Base-by-base conservation (phyloP, 2,797 vertebrate species). In the Girardinus metallicus region DNA sequence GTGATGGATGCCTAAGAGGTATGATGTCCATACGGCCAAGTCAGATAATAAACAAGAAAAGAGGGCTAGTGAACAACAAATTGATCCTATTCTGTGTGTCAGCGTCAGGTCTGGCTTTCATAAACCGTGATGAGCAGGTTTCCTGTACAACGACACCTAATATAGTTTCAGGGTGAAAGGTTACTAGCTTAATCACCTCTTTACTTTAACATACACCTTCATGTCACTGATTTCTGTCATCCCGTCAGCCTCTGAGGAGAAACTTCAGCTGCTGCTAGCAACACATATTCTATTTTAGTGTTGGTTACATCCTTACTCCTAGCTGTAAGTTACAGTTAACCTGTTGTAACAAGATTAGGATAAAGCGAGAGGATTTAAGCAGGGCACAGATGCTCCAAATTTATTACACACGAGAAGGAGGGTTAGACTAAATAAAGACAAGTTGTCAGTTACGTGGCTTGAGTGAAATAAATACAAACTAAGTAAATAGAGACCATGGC, bases 271-370 rank as follows among this genome's bases (percentile, higher is more conserved):
- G n/a, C 62, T 29, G 60, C 49, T 44, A 76, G 57, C 80, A 31
- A 68, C 73, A 76, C 80, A 79, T 77, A 44, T 64, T 84, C 71
- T 64, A 82, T 82, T 86, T 85, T 62, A 82, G 57, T 78, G 81
- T 80, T 82, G 68, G 73, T 82, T 91, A 85, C 89, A 92, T 91
- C 87, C 76, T 43, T 81, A 60, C 84, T 89, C 91, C 93, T 92
- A 90, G 79, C 79, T 26, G 23, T 79, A 79, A 88, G 82, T 82
- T 88, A 90, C 94, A 90, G 93, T 93, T 90, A 83, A 88, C 84
- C 68, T 55, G 74, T 57, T 47, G 85, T 95, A 95, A 96, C 84
- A 66, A 86, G 96, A 96, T 96, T 96, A 95, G 87, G 88, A 86
- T 88, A 86, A 91, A 89, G 92, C 66, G 49, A 83, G 73, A 47